Base-by-base conservation (phyloP, 2,888 invertebrate genomes). In the Drosophila fulvimacula region DNA sequence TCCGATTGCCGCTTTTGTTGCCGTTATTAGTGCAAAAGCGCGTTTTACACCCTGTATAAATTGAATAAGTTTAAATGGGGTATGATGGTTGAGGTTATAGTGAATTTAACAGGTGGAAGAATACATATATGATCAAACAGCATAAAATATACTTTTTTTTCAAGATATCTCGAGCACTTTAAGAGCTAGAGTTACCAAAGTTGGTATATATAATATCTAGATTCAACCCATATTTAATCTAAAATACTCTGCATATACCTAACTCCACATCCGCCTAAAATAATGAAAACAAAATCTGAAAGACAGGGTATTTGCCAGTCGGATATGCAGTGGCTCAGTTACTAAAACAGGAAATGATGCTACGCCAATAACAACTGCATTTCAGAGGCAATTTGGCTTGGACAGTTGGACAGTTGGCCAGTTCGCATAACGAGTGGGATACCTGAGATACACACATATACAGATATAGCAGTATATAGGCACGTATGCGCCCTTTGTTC, bases 331-430 rank as follows among this genome's bases (percentile, higher is more conserved):
- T 10, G 2, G 2, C 17, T 1, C 2, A 11, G 5, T 15, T 19
- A 67, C 65, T 73, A 66, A 76, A 78, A 58, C 87, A 83, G 87
- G 89, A 87, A 87, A 88, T 58, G 73, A 63, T 69, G 64, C 75
- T 68, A 48, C 67, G 46, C 34, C 58, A 60, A 55, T 61, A 65
- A 44, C 55, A 49, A 44, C 27, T 57, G 48, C 55, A 71, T 38
- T 68, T 59, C 38, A 34, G 52, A 24, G 49, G 32, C 44, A 71
- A 65, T 79, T 67, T 64, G 62, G 63, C 52, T 9, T 52, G 63
- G 49, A 44, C 69, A 55, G 60, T 69, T 63, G 41, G 46, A 17
- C 49, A 15, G 49, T 30, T 21, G 42, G 42, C 6, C 27, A 27
- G 27, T 27, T 27, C 61, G 56, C 79, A 86, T 83, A 88, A 84